phyloP scores from a whole-genome alignment of 1,140 invertebrate species.

The Propsilocerus akamusi region DNA sequence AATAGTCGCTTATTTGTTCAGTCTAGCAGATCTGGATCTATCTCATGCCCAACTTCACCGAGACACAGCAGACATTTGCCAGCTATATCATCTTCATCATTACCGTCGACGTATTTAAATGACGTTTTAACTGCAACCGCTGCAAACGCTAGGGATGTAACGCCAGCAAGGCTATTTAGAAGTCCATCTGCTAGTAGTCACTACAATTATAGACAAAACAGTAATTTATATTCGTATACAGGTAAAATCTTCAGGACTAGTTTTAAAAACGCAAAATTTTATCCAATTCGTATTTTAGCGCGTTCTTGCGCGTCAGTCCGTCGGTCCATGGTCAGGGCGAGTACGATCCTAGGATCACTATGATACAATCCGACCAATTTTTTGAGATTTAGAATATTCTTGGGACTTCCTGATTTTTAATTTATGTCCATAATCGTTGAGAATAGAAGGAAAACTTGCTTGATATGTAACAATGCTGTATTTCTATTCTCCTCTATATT shows the following conservation, averaged over 20 bases:
- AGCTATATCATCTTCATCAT: constrained; percentile 17
- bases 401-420: not conserved
- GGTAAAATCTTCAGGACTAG: constrained; percentile 24
- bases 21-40: constrained; percentile 1
- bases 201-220: constrained; percentile 38
- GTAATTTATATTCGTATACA: constrained; percentile 53
- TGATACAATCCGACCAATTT: not conserved
- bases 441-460: not conserved
- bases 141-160: constrained; percentile 7
- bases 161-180: not conserved
- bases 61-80: constrained; percentile 9
- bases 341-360: constrained; percentile 1
- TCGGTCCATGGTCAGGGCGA: constrained; percentile 18
- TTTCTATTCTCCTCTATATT: not conserved
- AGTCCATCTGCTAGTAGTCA: constrained; percentile 27
- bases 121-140: constrained; percentile 9
- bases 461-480: not conserved
- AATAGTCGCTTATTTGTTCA: constrained; percentile 11
- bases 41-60: constrained; percentile 21
- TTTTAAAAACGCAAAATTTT: no score
- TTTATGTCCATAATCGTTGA: not conserved
- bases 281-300: no score
- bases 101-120: constrained; percentile 18
- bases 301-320: no score
- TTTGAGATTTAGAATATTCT: constrained; percentile 5